phyloP scores from a whole-genome alignment of 2,888 invertebrate species.

The Podabrus alpinus region DNA sequence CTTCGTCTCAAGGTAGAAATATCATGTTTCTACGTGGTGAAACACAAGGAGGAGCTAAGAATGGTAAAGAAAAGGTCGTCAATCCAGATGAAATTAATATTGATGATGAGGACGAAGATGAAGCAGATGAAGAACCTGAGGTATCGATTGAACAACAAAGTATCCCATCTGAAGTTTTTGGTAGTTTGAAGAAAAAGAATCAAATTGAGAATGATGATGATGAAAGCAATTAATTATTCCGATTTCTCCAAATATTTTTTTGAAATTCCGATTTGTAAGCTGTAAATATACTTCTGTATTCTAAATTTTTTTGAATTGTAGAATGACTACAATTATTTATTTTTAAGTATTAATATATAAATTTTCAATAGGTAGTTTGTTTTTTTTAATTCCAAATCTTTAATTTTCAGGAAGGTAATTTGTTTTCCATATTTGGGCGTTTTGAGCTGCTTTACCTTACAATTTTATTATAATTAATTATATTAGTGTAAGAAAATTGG shows the following conservation, averaged over 20 bases:
- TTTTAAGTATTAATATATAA: too few species aligned
- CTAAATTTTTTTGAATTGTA: too few species aligned
- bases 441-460: too few species aligned
- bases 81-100: slow-evolving; percentile 91
- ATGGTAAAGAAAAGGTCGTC: slow-evolving; percentile 66
- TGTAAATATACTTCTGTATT: too few species aligned
- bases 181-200: slow-evolving; percentile 65
- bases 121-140: slow-evolving; percentile 59
- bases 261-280: not conserved
- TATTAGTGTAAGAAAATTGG: too few species aligned
- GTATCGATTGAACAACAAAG: slow-evolving; percentile 81
- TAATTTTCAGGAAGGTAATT: too few species aligned
- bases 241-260: not conserved
- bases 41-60: slow-evolving; percentile 72
- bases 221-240: not conserved
- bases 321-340: too few species aligned
- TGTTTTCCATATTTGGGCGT: too few species aligned
- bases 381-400: too few species aligned
- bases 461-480: too few species aligned
- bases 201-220: slow-evolving; percentile 20
- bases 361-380: too few species aligned
- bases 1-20: slow-evolving; percentile 57
- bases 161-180: slow-evolving; percentile 91
- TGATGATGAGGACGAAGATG: slow-evolving; percentile 72
- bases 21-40: slow-evolving; percentile 88